Evolutionary conservation across 1,140 invertebrate species (phyloP).

Genomic region (Caerostris darwini): DNA sequence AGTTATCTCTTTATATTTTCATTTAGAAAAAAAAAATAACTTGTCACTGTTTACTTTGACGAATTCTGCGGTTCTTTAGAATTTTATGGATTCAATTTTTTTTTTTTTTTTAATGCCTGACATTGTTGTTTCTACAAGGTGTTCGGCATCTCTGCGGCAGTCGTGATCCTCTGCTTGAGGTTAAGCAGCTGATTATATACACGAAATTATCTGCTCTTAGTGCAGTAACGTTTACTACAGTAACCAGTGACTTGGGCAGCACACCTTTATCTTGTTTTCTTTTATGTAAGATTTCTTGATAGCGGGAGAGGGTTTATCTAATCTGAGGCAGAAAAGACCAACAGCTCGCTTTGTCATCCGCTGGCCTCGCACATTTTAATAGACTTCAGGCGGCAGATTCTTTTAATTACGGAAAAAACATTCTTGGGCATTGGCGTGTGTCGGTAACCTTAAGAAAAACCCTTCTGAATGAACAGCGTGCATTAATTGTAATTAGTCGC

Average conservation of each 20-base stretch:
- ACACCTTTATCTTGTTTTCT: not conserved
- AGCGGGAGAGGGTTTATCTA: constrained; percentile 10
- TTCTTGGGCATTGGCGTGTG: constrained; percentile 21
- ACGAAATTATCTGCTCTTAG: not conserved
- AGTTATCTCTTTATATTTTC: not conserved
- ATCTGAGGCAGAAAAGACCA: not conserved
- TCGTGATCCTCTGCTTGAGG: not conserved
- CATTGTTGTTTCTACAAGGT: not conserved
- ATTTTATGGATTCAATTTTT: not conserved
- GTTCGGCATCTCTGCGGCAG: not conserved
- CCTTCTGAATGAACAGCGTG: not conserved
- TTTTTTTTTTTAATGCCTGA: not conserved
- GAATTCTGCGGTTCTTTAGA: not conserved
- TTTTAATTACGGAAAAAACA: not conserved
- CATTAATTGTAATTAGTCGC: not conserved
- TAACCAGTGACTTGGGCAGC: not conserved
- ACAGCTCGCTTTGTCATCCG: constrained; percentile 16
- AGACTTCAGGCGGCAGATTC: not conserved
- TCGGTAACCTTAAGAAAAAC: constrained; percentile 7
- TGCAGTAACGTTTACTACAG: not conserved
- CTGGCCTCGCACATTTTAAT: not conserved
- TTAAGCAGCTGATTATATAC: constrained; percentile 33
- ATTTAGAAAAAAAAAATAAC: not conserved
- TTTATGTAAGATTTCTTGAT: not conserved
- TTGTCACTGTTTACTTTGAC: not conserved